A percentile compares a stretch with the other conserved stretches of the same genome.
phyloP scores from a whole-genome alignment of 23 tunicate species.

The Halocynthia roretzi region DNA sequence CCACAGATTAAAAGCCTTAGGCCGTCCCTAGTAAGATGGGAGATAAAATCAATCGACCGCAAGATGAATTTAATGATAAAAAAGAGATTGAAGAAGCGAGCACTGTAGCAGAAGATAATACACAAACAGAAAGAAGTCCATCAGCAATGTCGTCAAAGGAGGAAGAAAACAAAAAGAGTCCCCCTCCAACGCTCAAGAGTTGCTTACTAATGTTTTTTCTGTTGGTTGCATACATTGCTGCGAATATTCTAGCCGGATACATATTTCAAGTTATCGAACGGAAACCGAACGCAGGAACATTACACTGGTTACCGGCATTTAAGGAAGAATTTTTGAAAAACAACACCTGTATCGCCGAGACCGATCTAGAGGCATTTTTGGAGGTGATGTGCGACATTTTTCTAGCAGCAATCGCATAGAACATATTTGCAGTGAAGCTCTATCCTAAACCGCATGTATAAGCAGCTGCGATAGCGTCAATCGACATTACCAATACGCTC shows the following conservation, averaged over 20 bases:
- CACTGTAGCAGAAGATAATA: not conserved
- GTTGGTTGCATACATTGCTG: conserved; percentile 27
- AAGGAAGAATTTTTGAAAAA: conserved; percentile 24
- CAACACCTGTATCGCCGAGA: conserved; percentile 1
- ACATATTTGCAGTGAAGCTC: no score
- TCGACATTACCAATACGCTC: no score
- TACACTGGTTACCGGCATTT: conserved; percentile 24
- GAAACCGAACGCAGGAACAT: conserved; percentile 2
- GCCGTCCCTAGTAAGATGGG: no score
- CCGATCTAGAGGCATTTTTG: conserved; percentile 26
- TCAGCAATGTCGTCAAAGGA: not conserved
- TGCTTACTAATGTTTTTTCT: conserved; percentile 16
- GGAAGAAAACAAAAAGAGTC: not conserved
- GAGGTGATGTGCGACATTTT: not conserved
- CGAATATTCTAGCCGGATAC: conserved; percentile 39
- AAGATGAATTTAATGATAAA: no score
- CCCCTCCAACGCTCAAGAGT: conserved; percentile 27
- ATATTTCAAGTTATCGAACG: conserved; percentile 41
- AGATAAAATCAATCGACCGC: no score
- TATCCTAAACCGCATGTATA: no score
- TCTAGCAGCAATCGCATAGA: no score
- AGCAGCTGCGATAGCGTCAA: no score
- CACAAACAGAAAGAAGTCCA: conserved; percentile 1
- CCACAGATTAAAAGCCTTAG: no score
- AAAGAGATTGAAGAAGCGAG: not conserved